Conservation (phyloP, 2,797 vertebrate species). For the Graptemys geographica region DNA sequence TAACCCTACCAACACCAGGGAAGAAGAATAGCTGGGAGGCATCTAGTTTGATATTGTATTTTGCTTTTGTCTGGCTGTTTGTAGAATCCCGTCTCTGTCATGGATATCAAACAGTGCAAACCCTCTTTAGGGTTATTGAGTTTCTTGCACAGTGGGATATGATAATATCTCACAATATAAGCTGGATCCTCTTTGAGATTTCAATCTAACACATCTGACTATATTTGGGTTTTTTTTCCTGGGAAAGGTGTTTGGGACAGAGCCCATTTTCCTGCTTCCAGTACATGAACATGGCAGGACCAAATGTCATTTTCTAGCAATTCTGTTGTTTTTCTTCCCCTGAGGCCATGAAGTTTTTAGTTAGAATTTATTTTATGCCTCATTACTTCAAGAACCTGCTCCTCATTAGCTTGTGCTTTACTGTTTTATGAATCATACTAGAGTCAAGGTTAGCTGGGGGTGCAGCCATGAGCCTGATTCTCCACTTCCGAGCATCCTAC, state of each 20-base stretch:
- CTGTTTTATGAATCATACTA: neutral
- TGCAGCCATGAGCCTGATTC: neutral
- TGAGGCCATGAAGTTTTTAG: constrained; percentile 14
- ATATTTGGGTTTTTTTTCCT: neutral
- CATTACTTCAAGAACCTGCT: constrained; percentile 38
- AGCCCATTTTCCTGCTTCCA: neutral
- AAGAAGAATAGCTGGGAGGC: constrained; percentile 32
- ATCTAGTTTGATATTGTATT: neutral
- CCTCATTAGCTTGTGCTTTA: constrained; percentile 1
- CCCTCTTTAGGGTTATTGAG: neutral
- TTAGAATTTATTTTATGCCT: constrained; percentile 19
- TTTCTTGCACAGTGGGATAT: neutral
- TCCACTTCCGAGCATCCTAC: neutral
- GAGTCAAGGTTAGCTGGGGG: neutral
- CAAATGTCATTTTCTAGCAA: constrained; percentile 1
- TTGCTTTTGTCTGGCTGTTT: constrained; percentile 11
- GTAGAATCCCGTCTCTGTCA: constrained; percentile 12
- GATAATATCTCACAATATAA: constrained; percentile 19
- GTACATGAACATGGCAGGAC: neutral
- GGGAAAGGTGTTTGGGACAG: neutral
- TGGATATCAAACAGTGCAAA: constrained; percentile 1
- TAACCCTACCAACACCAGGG: neutral
- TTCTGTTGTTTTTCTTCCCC: constrained; percentile 4
- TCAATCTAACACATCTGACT: constrained; percentile 1
- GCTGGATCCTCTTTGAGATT: neutral